Percentiles rank a stretch among this genome's conserved stretches.
Evolutionary conservation across 1,140 invertebrate genomes (phyloP).

Genomic region (Oncopodura yosiiana): DNA sequence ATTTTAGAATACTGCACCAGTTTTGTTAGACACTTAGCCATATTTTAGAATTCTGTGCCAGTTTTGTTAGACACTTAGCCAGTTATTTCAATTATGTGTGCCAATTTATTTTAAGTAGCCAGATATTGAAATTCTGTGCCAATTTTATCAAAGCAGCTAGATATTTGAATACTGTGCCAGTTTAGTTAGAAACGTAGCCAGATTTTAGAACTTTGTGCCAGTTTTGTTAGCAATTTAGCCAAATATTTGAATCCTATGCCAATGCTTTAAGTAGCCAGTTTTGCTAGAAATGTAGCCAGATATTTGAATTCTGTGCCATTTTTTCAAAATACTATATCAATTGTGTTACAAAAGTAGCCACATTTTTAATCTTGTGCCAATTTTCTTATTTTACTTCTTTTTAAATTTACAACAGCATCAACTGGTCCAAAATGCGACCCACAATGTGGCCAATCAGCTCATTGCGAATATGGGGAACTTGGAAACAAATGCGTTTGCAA

Average conservation of each 20-base stretch:
- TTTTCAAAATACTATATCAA: no score
- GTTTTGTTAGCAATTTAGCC: not conserved
- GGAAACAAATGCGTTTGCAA: constrained; percentile 71
- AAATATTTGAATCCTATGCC: no score
- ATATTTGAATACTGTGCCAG: no score
- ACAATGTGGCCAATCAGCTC: constrained; percentile 67
- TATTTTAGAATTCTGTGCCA: no score
- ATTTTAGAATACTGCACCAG: no score
- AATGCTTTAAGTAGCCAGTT: no score
- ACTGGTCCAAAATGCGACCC: constrained; percentile 66
- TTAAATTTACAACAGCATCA: constrained; percentile 52
- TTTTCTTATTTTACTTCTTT: constrained; percentile 3
- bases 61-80: no score
- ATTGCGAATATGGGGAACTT: constrained; percentile 68
- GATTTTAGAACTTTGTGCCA: not conserved
- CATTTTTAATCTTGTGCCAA: not conserved
- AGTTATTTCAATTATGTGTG: not conserved
- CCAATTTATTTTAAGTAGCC: not conserved
- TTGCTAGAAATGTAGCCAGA: no score
- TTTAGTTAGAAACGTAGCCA: no score
- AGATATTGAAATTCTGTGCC: not conserved
- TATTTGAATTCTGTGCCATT: no score
- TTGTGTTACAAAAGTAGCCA: no score
- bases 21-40: no score
- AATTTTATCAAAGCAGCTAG: not conserved